Conservation (phyloP, 2,797 vertebrate genomes). For the Phataginus tricuspis region DNA sequence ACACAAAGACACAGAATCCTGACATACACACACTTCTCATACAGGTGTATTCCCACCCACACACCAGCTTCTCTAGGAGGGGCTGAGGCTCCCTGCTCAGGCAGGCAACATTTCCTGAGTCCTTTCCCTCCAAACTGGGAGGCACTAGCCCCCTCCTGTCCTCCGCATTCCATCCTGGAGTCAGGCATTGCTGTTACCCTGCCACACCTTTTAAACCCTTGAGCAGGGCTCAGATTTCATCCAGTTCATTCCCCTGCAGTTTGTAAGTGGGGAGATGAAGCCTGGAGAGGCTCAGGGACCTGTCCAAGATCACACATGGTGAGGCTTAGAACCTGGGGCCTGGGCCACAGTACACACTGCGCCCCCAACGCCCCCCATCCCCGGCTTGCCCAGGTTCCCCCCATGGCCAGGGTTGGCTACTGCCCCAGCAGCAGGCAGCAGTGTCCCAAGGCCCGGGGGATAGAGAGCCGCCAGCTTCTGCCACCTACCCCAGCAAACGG, state of each 20-base stretch:
- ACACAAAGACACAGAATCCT: not conserved
- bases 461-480: not conserved
- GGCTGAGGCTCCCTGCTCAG: not conserved
- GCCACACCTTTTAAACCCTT: not conserved
- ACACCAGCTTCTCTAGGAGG: not conserved
- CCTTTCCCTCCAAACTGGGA: not conserved
- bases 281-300: not conserved
- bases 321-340: not conserved
- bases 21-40: not conserved
- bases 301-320: not conserved
- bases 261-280: not conserved
- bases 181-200: rapidly evolving
- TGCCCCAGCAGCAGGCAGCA: not conserved
- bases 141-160: not conserved
- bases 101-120: not conserved
- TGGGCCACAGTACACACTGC: not conserved
- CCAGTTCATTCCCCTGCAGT: not conserved
- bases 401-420: not conserved
- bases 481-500: not conserved
- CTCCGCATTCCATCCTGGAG: not conserved
- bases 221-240: not conserved
- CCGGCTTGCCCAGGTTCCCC: not conserved
- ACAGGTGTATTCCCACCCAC: no score
- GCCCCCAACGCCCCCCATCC: rapidly evolving
- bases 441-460: not conserved